These are phyloP conservation scores for Argentina silus DNA, from an alignment of 2,797 vertebrate genomes.

Conservation along the genomic window DNA sequence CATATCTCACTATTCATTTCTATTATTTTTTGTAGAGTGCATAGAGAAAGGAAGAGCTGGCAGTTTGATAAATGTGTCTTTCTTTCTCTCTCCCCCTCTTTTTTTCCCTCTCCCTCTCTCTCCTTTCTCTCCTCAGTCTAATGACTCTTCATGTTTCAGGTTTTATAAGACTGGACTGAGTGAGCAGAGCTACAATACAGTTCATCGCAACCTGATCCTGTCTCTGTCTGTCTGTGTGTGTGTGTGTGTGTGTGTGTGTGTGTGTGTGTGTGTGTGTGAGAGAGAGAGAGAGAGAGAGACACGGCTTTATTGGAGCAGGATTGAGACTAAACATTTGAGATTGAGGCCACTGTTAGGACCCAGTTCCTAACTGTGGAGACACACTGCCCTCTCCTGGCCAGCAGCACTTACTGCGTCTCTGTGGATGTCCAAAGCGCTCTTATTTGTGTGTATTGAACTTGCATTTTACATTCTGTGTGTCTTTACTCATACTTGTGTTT, in stretches of 20 bases:
- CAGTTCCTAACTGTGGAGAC: neutral
- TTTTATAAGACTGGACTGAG: neutral
- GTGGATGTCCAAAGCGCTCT: neutral
- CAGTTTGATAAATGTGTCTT: constrained; percentile 11
- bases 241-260: constrained; percentile 18
- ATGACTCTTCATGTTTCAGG: neutral
- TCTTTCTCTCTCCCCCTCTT: constrained; percentile 24
- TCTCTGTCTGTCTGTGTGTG: constrained; percentile 7
- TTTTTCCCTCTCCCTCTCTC: constrained; percentile 14
- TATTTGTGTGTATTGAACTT: neutral
- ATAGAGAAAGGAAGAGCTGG: neutral
- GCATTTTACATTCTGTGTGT: neutral
- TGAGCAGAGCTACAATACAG: neutral
- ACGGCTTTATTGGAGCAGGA: neutral
- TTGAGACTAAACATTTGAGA: too few species aligned
- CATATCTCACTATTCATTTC: neutral
- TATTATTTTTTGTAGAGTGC: neutral
- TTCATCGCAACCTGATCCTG: neutral
- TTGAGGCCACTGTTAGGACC: too few species aligned
- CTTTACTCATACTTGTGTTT: constrained; percentile 25
- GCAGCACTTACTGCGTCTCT: neutral
- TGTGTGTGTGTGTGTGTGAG: constrained; percentile 8
- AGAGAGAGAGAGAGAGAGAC: too few species aligned
- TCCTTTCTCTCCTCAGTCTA: constrained; percentile 68
- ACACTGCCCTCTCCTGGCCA: neutral